These are phyloP conservation scores for Heterohyrax brucei DNA, from an alignment of 2,797 vertebrate species.

Conservation along the genomic window DNA sequence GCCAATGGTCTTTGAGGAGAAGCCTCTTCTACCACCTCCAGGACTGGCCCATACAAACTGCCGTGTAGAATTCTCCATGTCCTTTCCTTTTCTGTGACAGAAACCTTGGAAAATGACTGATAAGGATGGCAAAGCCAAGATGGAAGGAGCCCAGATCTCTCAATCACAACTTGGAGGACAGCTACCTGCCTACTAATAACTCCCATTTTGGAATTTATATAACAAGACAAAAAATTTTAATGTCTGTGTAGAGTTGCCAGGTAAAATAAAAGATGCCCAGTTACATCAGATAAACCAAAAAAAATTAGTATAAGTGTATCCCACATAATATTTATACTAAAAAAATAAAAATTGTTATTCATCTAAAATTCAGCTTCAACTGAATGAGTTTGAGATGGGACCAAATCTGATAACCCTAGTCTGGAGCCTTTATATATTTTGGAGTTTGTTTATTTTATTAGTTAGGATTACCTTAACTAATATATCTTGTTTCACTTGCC, in stretches of 20 bases:
- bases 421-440: neutral
- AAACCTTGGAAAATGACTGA: neutral
- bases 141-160: neutral
- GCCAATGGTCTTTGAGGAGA: neutral
- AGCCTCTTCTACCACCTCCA: neutral
- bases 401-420: neutral
- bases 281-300: conserved; percentile 38
- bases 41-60: neutral
- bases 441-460: neutral
- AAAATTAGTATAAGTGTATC: neutral
- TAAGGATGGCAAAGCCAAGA: neutral
- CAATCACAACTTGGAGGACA: neutral
- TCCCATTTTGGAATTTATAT: neutral
- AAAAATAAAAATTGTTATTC: neutral
- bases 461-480: neutral
- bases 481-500: neutral
- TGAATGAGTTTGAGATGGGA: neutral
- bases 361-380: conserved; percentile 20
- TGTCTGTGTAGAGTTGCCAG: conserved; percentile 7
- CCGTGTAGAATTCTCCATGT: neutral
- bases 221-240: neutral
- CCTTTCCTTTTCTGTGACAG: neutral
- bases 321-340: neutral
- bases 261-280: neutral
- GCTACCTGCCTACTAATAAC: neutral